Percentiles rank a stretch among this genome's conserved stretches.
phyloP scores from a whole-genome alignment of 2,888 invertebrate species.

The Byasa hedistus region DNA sequence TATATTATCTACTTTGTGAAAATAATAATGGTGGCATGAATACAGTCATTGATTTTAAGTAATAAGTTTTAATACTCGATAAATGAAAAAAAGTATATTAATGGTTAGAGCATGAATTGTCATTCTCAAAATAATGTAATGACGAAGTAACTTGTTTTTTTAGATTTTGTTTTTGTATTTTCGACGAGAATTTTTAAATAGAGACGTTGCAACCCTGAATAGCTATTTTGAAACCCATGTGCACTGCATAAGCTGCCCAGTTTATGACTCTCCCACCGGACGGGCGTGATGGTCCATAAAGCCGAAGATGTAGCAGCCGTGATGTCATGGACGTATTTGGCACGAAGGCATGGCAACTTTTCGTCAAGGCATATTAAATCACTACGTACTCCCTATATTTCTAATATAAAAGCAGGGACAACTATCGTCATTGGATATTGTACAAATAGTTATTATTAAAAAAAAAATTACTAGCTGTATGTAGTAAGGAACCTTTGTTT shows the following conservation, averaged over 20 bases:
- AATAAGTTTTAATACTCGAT: no score
- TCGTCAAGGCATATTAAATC: constrained; percentile 53
- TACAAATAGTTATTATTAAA: not conserved
- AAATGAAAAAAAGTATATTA: no score
- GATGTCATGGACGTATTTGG: constrained; percentile 72
- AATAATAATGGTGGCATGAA: no score
- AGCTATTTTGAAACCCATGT: constrained; percentile 10
- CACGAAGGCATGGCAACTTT: constrained; percentile 53
- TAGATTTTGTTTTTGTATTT: no score
- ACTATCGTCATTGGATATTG: not conserved
- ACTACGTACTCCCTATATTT: constrained; percentile 26
- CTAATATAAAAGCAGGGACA: constrained; percentile 22
- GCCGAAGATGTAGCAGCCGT: constrained; percentile 57
- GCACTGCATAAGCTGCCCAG: constrained; percentile 39
- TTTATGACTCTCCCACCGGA: constrained; percentile 66
- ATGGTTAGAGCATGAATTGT: no score
- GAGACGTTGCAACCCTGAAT: constrained; percentile 17
- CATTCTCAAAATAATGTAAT: no score
- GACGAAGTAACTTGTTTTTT: no score
- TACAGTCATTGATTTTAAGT: no score
- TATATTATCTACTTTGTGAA: no score
- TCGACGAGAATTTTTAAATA: not conserved
- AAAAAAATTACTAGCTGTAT: not conserved
- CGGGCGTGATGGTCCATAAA: constrained; percentile 70
- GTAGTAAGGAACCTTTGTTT: not conserved